Conservation (phyloP, 2,888 invertebrate species). For the Encarsia formosa region DNA sequence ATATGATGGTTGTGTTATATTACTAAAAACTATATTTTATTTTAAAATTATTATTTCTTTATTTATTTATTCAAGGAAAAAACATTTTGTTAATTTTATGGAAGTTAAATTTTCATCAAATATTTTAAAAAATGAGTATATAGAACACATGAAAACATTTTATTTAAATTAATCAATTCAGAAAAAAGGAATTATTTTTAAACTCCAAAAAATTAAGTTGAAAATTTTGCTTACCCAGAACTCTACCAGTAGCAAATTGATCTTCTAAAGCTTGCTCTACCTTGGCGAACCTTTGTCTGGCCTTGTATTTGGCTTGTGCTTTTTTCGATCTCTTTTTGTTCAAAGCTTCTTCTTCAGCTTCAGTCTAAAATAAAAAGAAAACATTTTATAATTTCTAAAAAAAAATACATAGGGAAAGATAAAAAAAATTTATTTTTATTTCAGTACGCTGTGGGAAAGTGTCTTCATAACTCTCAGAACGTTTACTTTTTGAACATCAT, state of each 20-base stretch:
- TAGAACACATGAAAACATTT: background rate
- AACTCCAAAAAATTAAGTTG: background rate
- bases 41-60: background rate
- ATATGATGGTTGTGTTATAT: background rate
- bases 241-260: slow-evolving; percentile 93
- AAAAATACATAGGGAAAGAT: too few relatives aligned
- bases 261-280: slow-evolving; percentile 93
- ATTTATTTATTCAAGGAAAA: background rate
- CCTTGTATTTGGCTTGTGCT: slow-evolving; percentile 85
- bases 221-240: slow-evolving; percentile 68
- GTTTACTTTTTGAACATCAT: too few relatives aligned
- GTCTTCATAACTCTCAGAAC: slow-evolving; percentile 44
- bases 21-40: background rate
- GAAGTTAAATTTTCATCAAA: background rate
- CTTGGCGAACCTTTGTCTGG: slow-evolving; percentile 87
- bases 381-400: too few relatives aligned
- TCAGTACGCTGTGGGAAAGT: slow-evolving; percentile 46
- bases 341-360: slow-evolving; percentile 90
- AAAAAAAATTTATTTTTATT: slow-evolving; percentile 4
- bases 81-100: background rate
- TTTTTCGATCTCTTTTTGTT: slow-evolving; percentile 94
- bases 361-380: slow-evolving; percentile 59
- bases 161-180: background rate
- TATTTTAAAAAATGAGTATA: background rate
- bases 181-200: background rate